Base-by-base conservation (phyloP, 2,888 invertebrate genomes). In the Leptopilina syphax region DNA sequence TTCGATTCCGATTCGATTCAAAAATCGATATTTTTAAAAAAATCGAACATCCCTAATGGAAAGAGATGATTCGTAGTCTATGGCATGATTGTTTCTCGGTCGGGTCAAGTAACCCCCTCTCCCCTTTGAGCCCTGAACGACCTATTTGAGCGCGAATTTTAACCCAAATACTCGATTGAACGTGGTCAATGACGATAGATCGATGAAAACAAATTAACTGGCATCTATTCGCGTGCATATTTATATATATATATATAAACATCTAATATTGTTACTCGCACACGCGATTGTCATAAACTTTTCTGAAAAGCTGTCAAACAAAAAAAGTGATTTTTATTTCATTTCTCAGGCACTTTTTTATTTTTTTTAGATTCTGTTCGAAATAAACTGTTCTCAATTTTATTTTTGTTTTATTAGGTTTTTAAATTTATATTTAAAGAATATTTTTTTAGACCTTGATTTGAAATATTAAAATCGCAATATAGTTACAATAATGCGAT, bases 71-170 rank as follows among this genome's bases (percentile, higher is more conserved):
- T 27, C 12, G 68, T 47, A 24, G 50, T 18, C 6, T 47, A 9
- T 44, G 67, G 47, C 50, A 34, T 24, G 27, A 34, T 70, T 3
- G 27, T 70, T 70, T 70, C 54, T 70, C 70, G 70, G 54, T 70
- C 70, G 54, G 70, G 70, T 70, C 70, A 54, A 70, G 70, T 70
- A 57, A 1, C 34, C 54, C 27, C 54, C 54, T 8, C 10, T 18
- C 47, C 47, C 67, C 67, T 44, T 8, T 44, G 44, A 8, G 44
- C 67, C 67, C 44, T 8, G 47, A 54, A 13, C 70, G 70, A 70
- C 70, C 70, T 70, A 70, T 70, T 70, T 70, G 34, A 27, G 27
- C 54, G 70, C 70, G 24, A 70, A 70, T 70, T 70, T 70, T 70
- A 70, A 70, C 70, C 70, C 70, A 70, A 54, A 70, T 70, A 54